Conservation (phyloP, 1,140 invertebrate genomes). For the Berghia stephanieae region DNA sequence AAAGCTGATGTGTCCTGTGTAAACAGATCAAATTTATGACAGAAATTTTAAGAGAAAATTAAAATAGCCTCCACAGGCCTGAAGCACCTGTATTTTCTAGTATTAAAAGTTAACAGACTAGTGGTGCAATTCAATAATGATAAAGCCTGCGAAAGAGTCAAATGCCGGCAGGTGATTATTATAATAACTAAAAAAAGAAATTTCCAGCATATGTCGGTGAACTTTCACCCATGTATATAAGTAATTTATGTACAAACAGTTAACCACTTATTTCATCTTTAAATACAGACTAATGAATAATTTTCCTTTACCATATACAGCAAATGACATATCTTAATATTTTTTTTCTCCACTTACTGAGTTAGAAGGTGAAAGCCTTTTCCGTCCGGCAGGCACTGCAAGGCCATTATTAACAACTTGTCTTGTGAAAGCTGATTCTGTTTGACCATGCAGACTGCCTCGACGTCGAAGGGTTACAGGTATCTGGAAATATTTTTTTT, state of each 20-base stretch:
- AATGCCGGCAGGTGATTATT: not conserved
- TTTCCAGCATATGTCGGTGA: not conserved
- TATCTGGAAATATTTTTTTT: constrained; percentile 38
- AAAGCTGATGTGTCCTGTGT: no score
- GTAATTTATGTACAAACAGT: not conserved
- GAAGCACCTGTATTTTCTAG: no score
- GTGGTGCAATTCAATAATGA: no score
- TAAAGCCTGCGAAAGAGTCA: no score
- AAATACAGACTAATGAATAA: not conserved
- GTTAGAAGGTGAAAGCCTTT: constrained; percentile 56
- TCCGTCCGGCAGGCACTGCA: constrained; percentile 23
- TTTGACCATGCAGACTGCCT: constrained; percentile 37
- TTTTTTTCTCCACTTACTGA: constrained; percentile 45
- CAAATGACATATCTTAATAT: not conserved
- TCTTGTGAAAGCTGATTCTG: constrained; percentile 49
- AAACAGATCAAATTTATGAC: no score
- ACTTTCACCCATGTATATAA: not conserved
- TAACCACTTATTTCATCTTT: no score
- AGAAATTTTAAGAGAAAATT: no score
- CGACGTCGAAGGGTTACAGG: constrained; percentile 48
- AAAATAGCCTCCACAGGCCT: no score
- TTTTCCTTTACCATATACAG: not conserved
- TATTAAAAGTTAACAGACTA: no score
- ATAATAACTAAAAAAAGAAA: not conserved
- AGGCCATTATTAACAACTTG: constrained; percentile 47